Evolutionary conservation across 2,113 vertebrate species (phyloP), one percentile per base, ranked within the genome.

Genomic region (Lepus timidus): DNA sequence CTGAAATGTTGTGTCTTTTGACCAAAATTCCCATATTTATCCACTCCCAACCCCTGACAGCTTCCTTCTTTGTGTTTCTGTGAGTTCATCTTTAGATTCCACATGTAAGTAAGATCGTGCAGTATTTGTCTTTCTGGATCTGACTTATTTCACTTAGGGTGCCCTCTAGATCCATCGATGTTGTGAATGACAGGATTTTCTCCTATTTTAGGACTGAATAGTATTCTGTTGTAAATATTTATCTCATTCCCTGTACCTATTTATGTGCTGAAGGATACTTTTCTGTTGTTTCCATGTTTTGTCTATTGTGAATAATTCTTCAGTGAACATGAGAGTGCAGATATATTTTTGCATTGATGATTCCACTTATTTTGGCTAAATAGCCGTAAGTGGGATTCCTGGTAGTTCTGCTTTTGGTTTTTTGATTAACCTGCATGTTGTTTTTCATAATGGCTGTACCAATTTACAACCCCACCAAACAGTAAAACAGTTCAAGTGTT

Each of bases 31-130:
- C 4, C 23, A 22, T 23, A 36, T 61, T 19, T 55, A 4, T 36
- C 52, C 36, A 27, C 23, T 4, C 1, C 10, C 6, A 11, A 0
- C 4, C 6, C 22, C 6, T 81, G 20, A n/a, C n/a, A 55, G 17
- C 14, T 6, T 39, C 31, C 19, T 93, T 44, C 58, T 58, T 12
- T n/a, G 6, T 7, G 22, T 58, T 70, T 49, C 31, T 83, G 2
- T 62, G 27, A 55, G 29, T 83, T 83, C 31, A 9, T 82, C 14
- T 58, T 83, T 22, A 1, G 11, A 67, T 44, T 88, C 6, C 31
- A 65, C 13, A 3, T 27, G 1, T 16, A n/a, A 65, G 17, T 49
- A 13, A 81, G 14, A n/a, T 20, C 33, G 7, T 20, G 20, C 19
- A 49, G 11, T 29, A 9, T 68, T 58, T 67, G 44, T n/a, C 16